These are phyloP conservation scores for Microcaecilia unicolor DNA, from an alignment of 2,797 vertebrate genomes.

Conservation along the genomic window DNA sequence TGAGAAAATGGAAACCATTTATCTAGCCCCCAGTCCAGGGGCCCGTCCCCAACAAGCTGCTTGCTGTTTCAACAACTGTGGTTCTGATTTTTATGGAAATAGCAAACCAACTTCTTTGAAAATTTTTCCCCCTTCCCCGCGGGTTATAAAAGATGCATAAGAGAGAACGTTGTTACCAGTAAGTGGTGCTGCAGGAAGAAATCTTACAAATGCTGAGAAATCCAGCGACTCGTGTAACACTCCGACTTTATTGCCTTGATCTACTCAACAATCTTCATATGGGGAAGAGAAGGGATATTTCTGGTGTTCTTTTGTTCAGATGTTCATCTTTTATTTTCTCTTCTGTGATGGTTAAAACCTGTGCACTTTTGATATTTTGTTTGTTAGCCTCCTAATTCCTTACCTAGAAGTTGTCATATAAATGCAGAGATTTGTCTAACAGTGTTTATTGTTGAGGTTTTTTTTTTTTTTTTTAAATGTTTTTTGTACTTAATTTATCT, in stretches of 20 bases:
- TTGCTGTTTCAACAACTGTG: constrained; percentile 16
- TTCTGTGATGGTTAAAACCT: constrained; percentile 58
- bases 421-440: constrained; percentile 58
- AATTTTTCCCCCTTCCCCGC: too few species aligned
- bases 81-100: constrained; percentile 22
- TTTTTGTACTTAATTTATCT: constrained; percentile 30
- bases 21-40: too few species aligned
- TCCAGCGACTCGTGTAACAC: too few species aligned
- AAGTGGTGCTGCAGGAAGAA: constrained; percentile 66
- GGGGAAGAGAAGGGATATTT: constrained; percentile 28
- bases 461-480: constrained; percentile 30
- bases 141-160: constrained; percentile 35
- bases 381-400: constrained; percentile 62
- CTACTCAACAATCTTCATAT: too few species aligned
- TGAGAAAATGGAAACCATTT: too few species aligned
- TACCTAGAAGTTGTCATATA: constrained; percentile 64
- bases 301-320: constrained; percentile 33
- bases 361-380: constrained; percentile 90
- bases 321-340: constrained; percentile 36
- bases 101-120: too few species aligned
- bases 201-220: constrained; percentile 69
- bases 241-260: too few species aligned
- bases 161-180: constrained; percentile 41
- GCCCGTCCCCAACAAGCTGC: constrained; percentile 33
- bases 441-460: constrained; percentile 14